Evolutionary conservation across 1,140 invertebrate species (phyloP).

Genomic region (Popillia japonica): DNA sequence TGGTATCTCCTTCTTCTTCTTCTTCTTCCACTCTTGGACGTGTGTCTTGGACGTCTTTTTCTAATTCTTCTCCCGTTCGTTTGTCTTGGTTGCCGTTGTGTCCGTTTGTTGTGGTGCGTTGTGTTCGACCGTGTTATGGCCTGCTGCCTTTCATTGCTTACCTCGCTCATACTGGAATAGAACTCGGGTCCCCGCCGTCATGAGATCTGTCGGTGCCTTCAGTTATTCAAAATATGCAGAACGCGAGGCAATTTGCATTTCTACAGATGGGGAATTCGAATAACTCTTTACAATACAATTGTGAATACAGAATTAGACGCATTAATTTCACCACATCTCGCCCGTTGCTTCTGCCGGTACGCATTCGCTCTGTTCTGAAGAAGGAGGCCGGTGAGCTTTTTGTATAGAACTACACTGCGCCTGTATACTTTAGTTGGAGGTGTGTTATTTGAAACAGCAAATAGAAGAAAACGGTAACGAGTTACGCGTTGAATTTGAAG

Average conservation of each 20-base stretch:
- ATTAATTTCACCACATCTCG: slow-evolving; percentile 10
- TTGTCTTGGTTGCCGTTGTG: not conserved
- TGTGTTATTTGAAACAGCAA: too few relatives aligned
- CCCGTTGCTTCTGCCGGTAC: not conserved
- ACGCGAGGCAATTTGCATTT: slow-evolving; percentile 31
- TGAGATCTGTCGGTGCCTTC: not conserved
- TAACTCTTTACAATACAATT: slow-evolving; percentile 25
- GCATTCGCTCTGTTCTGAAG: not conserved
- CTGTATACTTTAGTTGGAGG: too few relatives aligned
- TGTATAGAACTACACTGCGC: too few relatives aligned
- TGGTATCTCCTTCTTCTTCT: slow-evolving; percentile 3
- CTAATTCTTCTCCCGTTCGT: not conserved
- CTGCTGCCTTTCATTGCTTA: too few relatives aligned
- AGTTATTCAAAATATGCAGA: slow-evolving; percentile 26
- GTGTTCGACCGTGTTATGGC: too few relatives aligned
- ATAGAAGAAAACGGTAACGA: too few relatives aligned
- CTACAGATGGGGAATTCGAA: slow-evolving; percentile 25
- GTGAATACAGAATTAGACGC: slow-evolving; percentile 22
- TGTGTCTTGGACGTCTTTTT: not conserved
- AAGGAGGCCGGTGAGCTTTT: too few relatives aligned
- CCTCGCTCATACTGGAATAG: too few relatives aligned
- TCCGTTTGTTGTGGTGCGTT: too few relatives aligned
- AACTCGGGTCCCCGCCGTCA: not conserved
- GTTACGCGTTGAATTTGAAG: too few relatives aligned
- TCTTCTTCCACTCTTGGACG: not conserved